Conservation (phyloP, 2,113 vertebrate species). For the Cryptotis parvus region DNA sequence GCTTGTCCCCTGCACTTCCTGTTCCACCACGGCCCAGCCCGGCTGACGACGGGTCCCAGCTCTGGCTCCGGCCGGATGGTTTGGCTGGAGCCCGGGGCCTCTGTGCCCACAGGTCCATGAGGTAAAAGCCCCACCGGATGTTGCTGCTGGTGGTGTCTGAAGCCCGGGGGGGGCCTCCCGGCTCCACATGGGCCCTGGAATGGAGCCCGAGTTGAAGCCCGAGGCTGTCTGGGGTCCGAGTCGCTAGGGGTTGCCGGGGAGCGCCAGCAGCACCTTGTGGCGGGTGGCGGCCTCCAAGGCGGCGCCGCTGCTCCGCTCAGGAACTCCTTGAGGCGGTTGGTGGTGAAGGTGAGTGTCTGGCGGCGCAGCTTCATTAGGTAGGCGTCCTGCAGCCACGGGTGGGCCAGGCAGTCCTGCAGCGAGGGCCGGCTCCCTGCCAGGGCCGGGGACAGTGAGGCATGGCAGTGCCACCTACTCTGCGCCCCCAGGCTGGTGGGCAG, state of each 20-base stretch:
- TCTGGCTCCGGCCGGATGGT: constrained; percentile 52
- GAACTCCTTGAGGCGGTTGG: constrained; percentile 96
- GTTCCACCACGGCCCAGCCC: constrained; percentile 53
- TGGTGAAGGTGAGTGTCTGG: constrained; percentile 98
- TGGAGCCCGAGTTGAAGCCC: constrained; percentile 68
- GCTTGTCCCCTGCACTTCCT: constrained; percentile 26
- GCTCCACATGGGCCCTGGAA: constrained; percentile 84
- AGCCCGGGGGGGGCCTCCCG: constrained; percentile 47
- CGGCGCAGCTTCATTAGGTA: constrained; percentile 98
- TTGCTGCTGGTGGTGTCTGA: constrained; percentile 79
- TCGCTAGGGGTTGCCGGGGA: constrained; percentile 89
- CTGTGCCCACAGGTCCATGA: constrained; percentile 70
- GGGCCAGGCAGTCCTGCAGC: constrained; percentile 95
- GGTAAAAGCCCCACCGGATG: constrained; percentile 76
- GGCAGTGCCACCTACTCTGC: too few relatives aligned
- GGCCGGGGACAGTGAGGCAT: too few relatives aligned
- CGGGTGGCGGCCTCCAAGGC: constrained; percentile 91
- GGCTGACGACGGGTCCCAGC: constrained; percentile 36
- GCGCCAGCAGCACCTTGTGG: constrained; percentile 98
- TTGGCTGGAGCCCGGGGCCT: constrained; percentile 35
- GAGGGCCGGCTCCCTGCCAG: constrained; percentile 95
- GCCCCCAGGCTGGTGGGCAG: background rate
- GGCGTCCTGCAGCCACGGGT: constrained; percentile 98
- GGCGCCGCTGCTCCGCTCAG: constrained; percentile 94
- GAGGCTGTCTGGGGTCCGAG: constrained; percentile 84